phyloP scores from a whole-genome alignment of 23 tunicate species.

The Styela plicata region DNA sequence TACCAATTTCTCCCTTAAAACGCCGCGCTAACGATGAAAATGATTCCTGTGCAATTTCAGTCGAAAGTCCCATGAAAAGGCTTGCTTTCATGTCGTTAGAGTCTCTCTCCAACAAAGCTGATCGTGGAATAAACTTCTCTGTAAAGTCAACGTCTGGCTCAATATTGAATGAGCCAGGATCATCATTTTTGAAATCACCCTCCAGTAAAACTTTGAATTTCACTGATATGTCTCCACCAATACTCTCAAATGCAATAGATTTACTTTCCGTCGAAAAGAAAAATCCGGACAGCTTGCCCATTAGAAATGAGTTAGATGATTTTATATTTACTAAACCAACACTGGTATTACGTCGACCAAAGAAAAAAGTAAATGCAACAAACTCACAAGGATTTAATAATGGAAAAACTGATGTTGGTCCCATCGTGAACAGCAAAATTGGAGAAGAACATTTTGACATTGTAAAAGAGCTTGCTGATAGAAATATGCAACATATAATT shows the following conservation, averaged over 20 bases:
- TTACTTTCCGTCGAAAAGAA: background rate
- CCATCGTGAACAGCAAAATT: background rate
- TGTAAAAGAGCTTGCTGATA: constrained; percentile 1
- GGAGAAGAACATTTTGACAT: constrained; percentile 18
- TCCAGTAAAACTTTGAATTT: background rate
- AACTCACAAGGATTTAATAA: background rate
- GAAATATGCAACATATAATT: constrained; percentile 20
- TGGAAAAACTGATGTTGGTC: background rate
- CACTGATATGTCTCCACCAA: background rate
- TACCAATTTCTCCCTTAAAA: constrained; percentile 2
- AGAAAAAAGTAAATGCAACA: background rate
- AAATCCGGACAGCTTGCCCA: background rate
- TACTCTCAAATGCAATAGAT: background rate
- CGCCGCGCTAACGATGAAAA: constrained; percentile 1
- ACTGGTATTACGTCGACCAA: background rate
- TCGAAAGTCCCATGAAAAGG: constrained; percentile 32
- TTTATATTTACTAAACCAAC: background rate
- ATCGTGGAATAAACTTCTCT: background rate
- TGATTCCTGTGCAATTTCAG: background rate
- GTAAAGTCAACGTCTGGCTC: background rate
- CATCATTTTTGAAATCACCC: background rate
- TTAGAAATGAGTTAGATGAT: background rate
- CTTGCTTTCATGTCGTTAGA: constrained; percentile 15
- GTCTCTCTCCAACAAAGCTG: background rate
- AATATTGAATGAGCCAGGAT: background rate